Percentiles rank a stretch among this genome's conserved stretches.
phyloP scores from a whole-genome alignment of 1,140 invertebrate genomes.

The Dendroctonus ponderosae region DNA sequence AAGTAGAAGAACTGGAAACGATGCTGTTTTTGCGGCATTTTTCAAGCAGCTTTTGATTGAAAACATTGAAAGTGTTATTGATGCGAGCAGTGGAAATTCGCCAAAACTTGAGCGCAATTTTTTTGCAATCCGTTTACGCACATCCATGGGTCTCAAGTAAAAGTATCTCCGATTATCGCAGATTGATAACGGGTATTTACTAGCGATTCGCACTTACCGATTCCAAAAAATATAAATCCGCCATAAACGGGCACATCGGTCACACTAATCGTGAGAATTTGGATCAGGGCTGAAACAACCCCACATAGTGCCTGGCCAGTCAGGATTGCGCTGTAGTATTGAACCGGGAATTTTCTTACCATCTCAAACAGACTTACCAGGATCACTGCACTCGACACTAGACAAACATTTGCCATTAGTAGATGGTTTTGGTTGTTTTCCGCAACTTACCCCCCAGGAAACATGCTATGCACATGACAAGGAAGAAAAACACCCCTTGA shows the following conservation, averaged over 20 bases:
- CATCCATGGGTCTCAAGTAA: too few species aligned
- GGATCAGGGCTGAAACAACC: conserved; percentile 33
- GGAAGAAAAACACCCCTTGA: conserved; percentile 30
- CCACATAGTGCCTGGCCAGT: conserved; percentile 38
- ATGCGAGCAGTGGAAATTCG: too few species aligned
- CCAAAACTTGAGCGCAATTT: too few species aligned
- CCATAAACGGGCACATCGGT: conserved; percentile 1
- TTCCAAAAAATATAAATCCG: conserved; percentile 27
- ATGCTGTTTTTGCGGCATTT: too few species aligned
- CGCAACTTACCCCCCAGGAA: conserved; percentile 29
- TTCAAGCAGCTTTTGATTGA: too few species aligned
- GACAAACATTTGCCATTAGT: conserved; percentile 2
- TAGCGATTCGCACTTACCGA: conserved; percentile 12
- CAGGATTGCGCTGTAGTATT: conserved; percentile 33
- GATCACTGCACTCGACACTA: conserved; percentile 33
- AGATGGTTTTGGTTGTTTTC: not conserved
- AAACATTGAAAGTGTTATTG: too few species aligned
- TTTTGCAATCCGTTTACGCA: too few species aligned
- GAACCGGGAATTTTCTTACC: conserved; percentile 32
- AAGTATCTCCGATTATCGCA: too few species aligned
- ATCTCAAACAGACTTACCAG: conserved; percentile 37
- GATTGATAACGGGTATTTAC: too few species aligned
- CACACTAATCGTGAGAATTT: conserved; percentile 34
- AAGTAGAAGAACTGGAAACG: too few species aligned
- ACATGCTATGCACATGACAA: conserved; percentile 29